Base-by-base conservation (phyloP, 2,113 vertebrate species). In the Equus przewalskii region DNA sequence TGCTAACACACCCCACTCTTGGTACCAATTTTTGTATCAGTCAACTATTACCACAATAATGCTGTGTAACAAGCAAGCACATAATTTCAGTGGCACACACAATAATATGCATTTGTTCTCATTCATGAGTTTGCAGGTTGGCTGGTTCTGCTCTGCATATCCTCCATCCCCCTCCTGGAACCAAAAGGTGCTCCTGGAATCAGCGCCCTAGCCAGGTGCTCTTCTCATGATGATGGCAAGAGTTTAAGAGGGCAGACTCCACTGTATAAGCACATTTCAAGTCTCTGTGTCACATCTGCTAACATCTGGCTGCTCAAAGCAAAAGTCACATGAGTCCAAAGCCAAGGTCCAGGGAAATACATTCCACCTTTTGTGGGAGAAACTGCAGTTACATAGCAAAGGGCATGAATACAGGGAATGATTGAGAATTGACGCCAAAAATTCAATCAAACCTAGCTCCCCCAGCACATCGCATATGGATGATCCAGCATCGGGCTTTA, bases 251-350 rank as follows among this genome's bases (percentile, higher is more conserved):
- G 72, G 85, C 60, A 82, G 54, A 33, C n/a, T 56, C 79, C 73
- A 72, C 19, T 41, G 3, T 51, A 4, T 78, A 80, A 96, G 67
- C 13, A 76, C 58, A 46, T 89, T 80, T 92, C 72, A 89, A 51
- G n/a, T 91, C 64, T 49, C 79, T 72, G 26, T 28, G 51, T 46
- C 76, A 78, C n/a, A 89, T 80, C 83, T 76, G 51, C 19, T 75
- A 64, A 83, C 54, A 91, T 91, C 49, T 49, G 49, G 7, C 84
- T 91, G 36, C 28, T 91, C 51, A 89, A 92, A 92, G 72, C 84
- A 94, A 76, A 94, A 76, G 51, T 89, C 65, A 81, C 1, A 12
- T 78, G 73, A 76, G 22, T 58, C 78, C 78, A 85, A 44, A 91
- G 82, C 36, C 83, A 62, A 89, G 33, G 5, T 72, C 86, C 64